phyloP scores from a whole-genome alignment of 2,113 vertebrate genomes.

The Dipodomys stephensi region DNA sequence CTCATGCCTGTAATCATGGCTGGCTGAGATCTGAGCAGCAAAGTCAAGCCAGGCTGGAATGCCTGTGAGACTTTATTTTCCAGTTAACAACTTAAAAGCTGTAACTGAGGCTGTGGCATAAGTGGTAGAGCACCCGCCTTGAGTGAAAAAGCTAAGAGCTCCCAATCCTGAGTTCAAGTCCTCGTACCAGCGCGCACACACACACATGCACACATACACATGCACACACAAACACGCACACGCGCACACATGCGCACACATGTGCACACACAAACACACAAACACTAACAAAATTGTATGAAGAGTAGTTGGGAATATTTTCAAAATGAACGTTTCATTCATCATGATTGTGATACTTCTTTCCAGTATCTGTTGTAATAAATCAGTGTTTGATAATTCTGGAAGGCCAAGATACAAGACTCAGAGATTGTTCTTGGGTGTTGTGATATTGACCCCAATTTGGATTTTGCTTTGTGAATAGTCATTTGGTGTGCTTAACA shows the following conservation, averaged over 20 bases:
- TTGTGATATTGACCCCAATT: neutral
- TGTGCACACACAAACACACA: neutral
- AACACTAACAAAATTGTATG: neutral
- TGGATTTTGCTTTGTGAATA: slow-evolving; percentile 7
- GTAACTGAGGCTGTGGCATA: too few species aligned
- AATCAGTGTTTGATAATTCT: neutral
- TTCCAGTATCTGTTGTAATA: neutral
- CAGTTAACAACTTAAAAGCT: too few species aligned
- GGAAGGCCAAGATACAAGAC: neutral
- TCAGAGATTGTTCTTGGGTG: neutral
- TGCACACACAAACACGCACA: too few species aligned
- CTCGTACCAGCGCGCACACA: neutral
- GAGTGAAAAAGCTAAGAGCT: too few species aligned
- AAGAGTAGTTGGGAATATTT: slow-evolving; percentile 10
- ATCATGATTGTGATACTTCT: neutral
- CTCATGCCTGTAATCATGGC: too few species aligned
- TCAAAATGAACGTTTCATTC: neutral
- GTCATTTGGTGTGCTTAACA: neutral
- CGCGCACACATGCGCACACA: too few species aligned
- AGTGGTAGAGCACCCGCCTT: too few species aligned
- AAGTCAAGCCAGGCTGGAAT: too few species aligned
- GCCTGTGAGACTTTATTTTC: too few species aligned
- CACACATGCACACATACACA: too few species aligned
- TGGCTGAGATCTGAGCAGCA: too few species aligned
- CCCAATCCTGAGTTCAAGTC: too few species aligned